Evolutionary conservation across 2,888 invertebrate species (phyloP).

Genomic region (Epinotia brunnichana): DNA sequence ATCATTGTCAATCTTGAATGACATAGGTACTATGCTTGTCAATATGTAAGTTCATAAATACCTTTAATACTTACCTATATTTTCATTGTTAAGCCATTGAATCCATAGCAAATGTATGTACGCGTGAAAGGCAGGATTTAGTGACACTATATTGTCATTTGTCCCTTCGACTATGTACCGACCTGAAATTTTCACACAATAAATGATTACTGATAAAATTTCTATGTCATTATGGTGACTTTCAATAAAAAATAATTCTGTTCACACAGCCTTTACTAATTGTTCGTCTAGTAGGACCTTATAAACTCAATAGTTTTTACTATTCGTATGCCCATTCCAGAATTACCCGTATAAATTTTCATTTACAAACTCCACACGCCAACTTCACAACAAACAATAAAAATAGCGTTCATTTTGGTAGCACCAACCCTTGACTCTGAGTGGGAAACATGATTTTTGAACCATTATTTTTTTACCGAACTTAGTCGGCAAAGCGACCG

Average conservation of each 20-base stretch:
- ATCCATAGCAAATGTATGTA: too few species aligned
- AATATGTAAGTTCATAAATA: too few species aligned
- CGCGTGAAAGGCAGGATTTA: too few species aligned
- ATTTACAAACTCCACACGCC: slow-evolving; percentile 33
- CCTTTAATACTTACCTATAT: too few species aligned
- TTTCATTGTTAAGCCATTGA: too few species aligned
- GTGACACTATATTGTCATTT: too few species aligned
- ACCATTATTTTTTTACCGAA: slow-evolving; percentile 66
- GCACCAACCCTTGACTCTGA: slow-evolving; percentile 56
- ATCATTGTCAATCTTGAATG: too few species aligned
- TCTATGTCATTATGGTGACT: background rate
- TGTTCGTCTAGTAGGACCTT: slow-evolving; percentile 5
- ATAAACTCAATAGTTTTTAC: slow-evolving; percentile 3
- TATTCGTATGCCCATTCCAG: slow-evolving; percentile 21
- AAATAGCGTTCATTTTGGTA: slow-evolving; percentile 49
- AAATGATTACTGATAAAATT: too few species aligned
- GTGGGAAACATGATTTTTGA: slow-evolving; percentile 62
- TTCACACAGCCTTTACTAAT: background rate
- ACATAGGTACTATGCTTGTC: too few species aligned
- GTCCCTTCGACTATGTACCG: too few species aligned
- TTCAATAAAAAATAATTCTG: background rate
- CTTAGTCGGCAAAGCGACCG: slow-evolving; percentile 58
- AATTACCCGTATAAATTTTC: slow-evolving; percentile 22
- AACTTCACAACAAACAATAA: slow-evolving; percentile 43
- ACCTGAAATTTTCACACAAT: too few species aligned